Evolutionary conservation across 2,113 vertebrate genomes (phyloP), one percentile per base, ranked within the genome.

Genomic region (Eulacestoma nigropectus): DNA sequence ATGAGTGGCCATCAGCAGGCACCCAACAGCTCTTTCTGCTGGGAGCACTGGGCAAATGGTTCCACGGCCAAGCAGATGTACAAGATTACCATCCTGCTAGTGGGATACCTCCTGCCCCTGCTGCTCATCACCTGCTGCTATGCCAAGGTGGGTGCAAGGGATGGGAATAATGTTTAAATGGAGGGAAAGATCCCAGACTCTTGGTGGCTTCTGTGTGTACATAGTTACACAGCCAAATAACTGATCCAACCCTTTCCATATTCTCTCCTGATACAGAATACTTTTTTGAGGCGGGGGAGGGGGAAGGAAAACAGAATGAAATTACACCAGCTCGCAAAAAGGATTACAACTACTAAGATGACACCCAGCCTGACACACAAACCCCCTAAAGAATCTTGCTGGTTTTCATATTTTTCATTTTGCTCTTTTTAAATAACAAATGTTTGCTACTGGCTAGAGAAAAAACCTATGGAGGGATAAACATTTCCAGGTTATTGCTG

Each of bases 11-110:
- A 98, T 60, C 96, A 92, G 25, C 75, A 91, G 18, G 98, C 98
- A 33, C 98, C 98, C n/a, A 99, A 98, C 97, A 98, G 97, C 73
- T 98, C 98, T 19, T 99, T 99, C 96, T 99, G 99, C 97, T 99
- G 98, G 98, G 98, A 99, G 85, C 70, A 90, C 17, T 98, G 99
- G 98, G 60, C 95, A 33, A 63, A 96, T 2, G 75, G 96, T 7
- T 96, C 96, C 10, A 84, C 92, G 3, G 97, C 97, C 90, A 97
- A 94, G 77, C 96, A 84, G 72, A 80, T 90, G 44, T 99, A 98
- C 97, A 98, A 97, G 97, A 96, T 98, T 4, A 92, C 97, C 21
- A 93, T 98, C 49, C 96, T 99, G 91, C 63, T 98, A 64, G 90
- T 98, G 60, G 98, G 98, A 1, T 99, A 98, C 95, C 89, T 99